Percentiles rank a stretch among this genome's conserved stretches.
phyloP scores from a whole-genome alignment of 2,113 vertebrate genomes.

The Leptobrachium leishanense region DNA sequence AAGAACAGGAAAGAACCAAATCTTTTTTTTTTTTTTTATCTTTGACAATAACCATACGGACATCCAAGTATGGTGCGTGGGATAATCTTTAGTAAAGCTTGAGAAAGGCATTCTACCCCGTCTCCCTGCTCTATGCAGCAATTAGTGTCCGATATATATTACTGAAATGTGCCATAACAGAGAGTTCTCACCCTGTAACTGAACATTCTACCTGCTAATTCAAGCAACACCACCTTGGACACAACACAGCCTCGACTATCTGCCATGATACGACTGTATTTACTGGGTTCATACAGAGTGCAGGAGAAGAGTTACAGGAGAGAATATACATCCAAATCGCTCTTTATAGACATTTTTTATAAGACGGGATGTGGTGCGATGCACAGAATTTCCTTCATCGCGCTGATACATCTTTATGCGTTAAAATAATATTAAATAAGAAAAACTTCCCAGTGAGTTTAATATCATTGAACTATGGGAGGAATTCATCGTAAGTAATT shows the following conservation, averaged over 20 bases:
- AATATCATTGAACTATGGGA: slow-evolving; percentile 20
- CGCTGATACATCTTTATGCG: too few relatives aligned
- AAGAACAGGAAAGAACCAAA: too few relatives aligned
- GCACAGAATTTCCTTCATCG: not conserved
- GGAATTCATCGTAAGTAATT: slow-evolving; percentile 13
- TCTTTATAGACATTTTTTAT: slow-evolving; percentile 19
- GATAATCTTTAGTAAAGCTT: not conserved
- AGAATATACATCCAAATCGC: not conserved
- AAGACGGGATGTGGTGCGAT: not conserved
- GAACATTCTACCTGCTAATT: slow-evolving; percentile 41
- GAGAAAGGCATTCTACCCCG: not conserved
- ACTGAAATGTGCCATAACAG: slow-evolving; percentile 17
- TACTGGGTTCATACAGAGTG: slow-evolving; percentile 42
- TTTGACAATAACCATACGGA: not conserved
- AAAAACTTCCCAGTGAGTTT: not conserved
- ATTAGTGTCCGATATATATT: slow-evolving; percentile 16
- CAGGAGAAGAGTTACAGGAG: slow-evolving; percentile 17
- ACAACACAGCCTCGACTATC: slow-evolving; percentile 17
- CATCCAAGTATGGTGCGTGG: not conserved
- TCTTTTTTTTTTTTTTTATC: too few relatives aligned
- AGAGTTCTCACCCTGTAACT: slow-evolving; percentile 36
- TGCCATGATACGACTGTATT: slow-evolving; percentile 32
- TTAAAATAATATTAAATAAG: too few relatives aligned
- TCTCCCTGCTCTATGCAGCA: not conserved
- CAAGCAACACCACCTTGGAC: slow-evolving; percentile 28